phyloP scores from a whole-genome alignment of 2,113 vertebrate genomes.

The Rostratula benghalensis region DNA sequence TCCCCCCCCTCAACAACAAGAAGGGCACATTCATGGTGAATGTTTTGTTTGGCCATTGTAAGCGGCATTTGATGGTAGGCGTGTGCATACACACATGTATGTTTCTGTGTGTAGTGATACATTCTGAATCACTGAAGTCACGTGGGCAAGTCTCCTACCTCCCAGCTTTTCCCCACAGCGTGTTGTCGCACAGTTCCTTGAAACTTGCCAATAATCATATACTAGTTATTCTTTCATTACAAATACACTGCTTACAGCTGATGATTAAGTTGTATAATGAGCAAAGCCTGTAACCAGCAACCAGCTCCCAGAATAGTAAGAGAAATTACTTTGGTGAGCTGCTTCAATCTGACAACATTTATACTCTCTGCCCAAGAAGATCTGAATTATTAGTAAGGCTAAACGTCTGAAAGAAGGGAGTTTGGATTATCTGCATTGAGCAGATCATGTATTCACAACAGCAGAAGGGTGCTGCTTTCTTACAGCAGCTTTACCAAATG shows the following conservation, averaged over 20 bases:
- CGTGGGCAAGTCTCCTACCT: not conserved
- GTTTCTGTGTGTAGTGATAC: not conserved
- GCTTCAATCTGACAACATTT: not conserved
- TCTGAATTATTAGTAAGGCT: not conserved
- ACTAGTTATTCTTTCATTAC: not conserved
- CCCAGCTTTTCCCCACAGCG: not conserved
- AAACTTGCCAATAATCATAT: not conserved
- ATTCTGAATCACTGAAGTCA: not conserved
- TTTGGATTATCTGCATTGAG: not conserved
- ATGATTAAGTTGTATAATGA: not conserved
- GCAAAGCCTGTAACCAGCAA: not conserved
- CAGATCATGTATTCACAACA: not conserved
- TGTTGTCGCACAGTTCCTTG: not conserved
- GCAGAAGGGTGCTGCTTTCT: constrained; percentile 26
- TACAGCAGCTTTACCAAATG: constrained; percentile 27
- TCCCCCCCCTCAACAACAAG: not conserved
- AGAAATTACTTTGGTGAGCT: not conserved
- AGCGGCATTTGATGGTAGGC: not conserved
- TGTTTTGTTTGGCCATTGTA: not conserved
- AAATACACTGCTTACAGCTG: not conserved
- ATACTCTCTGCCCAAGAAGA: not conserved
- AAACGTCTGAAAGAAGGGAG: not conserved
- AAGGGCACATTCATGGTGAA: not conserved
- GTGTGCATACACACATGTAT: not conserved
- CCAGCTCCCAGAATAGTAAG: not conserved